Conservation (phyloP, 92 coral and sea anemone genomes). For the Porites cylindrica region DNA sequence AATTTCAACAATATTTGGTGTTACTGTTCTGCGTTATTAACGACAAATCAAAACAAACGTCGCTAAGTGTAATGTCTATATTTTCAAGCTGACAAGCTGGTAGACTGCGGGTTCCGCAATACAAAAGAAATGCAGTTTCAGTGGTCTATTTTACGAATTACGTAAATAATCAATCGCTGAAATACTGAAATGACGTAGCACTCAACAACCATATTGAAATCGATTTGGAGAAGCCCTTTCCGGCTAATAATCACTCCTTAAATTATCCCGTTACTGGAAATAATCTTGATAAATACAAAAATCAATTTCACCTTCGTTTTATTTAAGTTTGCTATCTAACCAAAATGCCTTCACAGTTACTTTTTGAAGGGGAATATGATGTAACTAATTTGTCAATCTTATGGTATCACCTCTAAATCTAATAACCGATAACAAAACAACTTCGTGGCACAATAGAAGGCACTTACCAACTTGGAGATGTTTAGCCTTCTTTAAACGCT, state of each 20-base stretch:
- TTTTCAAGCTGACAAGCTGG: not conserved
- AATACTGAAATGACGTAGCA: slow-evolving; percentile 7
- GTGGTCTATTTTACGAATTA: too few relatives aligned
- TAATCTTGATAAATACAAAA: not conserved
- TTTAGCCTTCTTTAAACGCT: slow-evolving; percentile 56
- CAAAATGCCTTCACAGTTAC: not conserved
- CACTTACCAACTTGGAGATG: slow-evolving; percentile 81
- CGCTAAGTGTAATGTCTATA: not conserved
- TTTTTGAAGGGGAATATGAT: not conserved
- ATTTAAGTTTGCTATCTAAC: not conserved
- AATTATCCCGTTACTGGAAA: not conserved
- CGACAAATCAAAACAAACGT: slow-evolving; percentile 35
- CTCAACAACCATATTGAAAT: not conserved
- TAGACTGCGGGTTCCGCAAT: not conserved
- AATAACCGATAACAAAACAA: not conserved
- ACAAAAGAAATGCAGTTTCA: too few relatives aligned
- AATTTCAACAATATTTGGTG: slow-evolving; percentile 38
- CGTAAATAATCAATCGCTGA: not conserved
- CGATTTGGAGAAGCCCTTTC: not conserved
- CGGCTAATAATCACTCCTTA: not conserved
- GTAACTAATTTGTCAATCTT: not conserved
- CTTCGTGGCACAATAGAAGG: not conserved
- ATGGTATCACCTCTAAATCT: not conserved
- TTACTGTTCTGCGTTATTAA: slow-evolving; percentile 34
- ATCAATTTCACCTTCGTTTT: not conserved